phyloP scores from a whole-genome alignment of 2,797 vertebrate species.

The Microtus californicus region DNA sequence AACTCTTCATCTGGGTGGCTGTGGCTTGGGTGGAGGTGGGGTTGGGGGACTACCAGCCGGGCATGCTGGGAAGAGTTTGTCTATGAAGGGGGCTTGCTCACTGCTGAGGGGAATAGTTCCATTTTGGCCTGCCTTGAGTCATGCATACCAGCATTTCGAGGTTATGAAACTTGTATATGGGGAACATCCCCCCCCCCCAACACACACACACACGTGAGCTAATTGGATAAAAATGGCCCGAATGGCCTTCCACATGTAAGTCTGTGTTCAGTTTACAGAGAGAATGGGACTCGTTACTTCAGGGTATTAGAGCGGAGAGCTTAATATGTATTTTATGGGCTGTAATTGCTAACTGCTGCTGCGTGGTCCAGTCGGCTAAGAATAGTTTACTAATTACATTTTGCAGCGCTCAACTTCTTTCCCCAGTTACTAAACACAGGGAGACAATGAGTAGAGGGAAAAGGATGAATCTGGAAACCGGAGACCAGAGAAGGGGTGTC shows the following conservation, averaged over 20 bases:
- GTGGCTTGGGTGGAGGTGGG: neutral
- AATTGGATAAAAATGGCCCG: conserved; percentile 30
- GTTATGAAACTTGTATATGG: conserved; percentile 64
- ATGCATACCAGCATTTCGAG: conserved; percentile 18
- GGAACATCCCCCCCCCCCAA: neutral
- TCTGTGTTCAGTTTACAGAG: conserved; percentile 23
- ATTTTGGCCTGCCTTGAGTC: conserved; percentile 20
- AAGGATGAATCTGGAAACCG: conserved; percentile 56
- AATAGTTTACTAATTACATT: conserved; percentile 76
- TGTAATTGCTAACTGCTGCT: conserved; percentile 72
- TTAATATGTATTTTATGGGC: conserved; percentile 54
- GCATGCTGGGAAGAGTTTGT: neutral
- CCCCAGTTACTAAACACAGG: conserved; percentile 72
- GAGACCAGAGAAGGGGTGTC: conserved; percentile 50
- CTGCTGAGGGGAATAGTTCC: conserved; percentile 9
- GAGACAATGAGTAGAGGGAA: conserved; percentile 63
- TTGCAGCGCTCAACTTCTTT: conserved; percentile 43
- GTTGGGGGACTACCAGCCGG: neutral
- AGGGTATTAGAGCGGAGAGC: conserved; percentile 58
- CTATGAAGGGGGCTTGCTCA: conserved; percentile 37
- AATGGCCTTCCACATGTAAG: neutral
- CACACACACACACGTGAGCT: neutral
- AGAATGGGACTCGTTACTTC: conserved; percentile 27
- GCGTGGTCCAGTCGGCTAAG: conserved; percentile 62
- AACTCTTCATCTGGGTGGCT: neutral